phyloP scores from a whole-genome alignment of 1,140 invertebrate species.

The Lasaia peninsularis region DNA sequence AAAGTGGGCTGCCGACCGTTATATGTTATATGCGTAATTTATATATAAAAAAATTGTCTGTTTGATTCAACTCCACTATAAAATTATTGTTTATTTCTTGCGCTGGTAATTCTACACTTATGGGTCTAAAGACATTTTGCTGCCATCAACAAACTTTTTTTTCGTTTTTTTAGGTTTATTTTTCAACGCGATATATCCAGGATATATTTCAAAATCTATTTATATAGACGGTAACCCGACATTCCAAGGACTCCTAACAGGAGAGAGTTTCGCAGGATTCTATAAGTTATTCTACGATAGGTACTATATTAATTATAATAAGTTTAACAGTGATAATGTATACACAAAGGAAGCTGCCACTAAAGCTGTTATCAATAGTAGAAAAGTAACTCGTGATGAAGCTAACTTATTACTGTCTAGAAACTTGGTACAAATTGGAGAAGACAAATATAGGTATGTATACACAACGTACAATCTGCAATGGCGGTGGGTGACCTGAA shows the following conservation, averaged over 20 bases:
- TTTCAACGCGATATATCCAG: slow-evolving; percentile 43
- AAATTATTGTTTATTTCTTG: too few relatives aligned
- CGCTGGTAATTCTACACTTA: too few relatives aligned
- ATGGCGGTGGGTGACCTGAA: too few relatives aligned
- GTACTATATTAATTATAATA: slow-evolving; percentile 46
- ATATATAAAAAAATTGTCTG: too few relatives aligned
- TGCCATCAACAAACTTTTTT: too few relatives aligned
- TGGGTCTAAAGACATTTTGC: too few relatives aligned
- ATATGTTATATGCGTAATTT: too few relatives aligned
- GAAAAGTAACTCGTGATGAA: slow-evolving; percentile 33
- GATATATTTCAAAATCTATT: slow-evolving; percentile 39
- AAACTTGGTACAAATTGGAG: slow-evolving; percentile 36
- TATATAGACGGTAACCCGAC: slow-evolving; percentile 38
- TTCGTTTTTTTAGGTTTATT: slow-evolving; percentile 49
- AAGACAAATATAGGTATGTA: slow-evolving; percentile 39
- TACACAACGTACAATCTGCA: too few relatives aligned
- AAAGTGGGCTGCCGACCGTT: too few relatives aligned
- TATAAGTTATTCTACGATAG: slow-evolving; percentile 34
- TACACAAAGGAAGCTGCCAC: slow-evolving; percentile 31
- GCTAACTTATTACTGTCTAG: slow-evolving; percentile 35
- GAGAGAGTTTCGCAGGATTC: slow-evolving; percentile 23
- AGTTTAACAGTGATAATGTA: slow-evolving; percentile 20
- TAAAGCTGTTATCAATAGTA: slow-evolving; percentile 34
- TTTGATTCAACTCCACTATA: too few relatives aligned
- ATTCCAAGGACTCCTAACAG: slow-evolving; percentile 29